A percentile compares a stretch with the other conserved stretches of the same genome.
Evolutionary conservation across 2,797 vertebrate genomes (phyloP).

Genomic region (Helostoma temminkii): DNA sequence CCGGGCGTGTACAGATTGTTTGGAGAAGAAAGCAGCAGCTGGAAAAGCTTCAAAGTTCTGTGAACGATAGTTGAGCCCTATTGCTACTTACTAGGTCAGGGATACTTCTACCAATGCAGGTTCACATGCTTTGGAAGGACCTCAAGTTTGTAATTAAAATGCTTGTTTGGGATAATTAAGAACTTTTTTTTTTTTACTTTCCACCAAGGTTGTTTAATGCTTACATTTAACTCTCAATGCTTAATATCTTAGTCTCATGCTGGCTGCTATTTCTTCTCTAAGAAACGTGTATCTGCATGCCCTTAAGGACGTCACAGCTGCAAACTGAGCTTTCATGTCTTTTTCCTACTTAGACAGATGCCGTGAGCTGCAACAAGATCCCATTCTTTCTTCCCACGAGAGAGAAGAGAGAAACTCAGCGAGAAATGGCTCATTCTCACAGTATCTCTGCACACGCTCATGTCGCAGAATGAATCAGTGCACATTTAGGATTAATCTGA

Average conservation of each 20-base stretch:
- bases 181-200: neutral
- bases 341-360: constrained; percentile 42
- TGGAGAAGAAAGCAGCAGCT: too few species aligned
- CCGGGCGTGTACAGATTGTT: too few species aligned
- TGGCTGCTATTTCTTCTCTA: constrained; percentile 4
- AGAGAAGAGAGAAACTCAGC: constrained; percentile 9
- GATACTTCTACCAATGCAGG: neutral
- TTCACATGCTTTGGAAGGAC: neutral
- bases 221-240: neutral
- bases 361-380: constrained; percentile 36
- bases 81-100: neutral
- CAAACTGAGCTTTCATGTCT: constrained; percentile 50
- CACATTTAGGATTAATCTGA: neutral
- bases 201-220: neutral
- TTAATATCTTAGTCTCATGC: neutral
- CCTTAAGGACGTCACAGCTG: constrained; percentile 29
- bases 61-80: too few species aligned
- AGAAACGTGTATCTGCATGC: constrained; percentile 6
- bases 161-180: neutral
- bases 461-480: neutral
- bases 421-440: constrained; percentile 8
- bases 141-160: constrained; percentile 9
- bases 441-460: constrained; percentile 5
- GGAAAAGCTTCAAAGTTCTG: too few species aligned
- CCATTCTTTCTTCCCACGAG: constrained; percentile 36